A percentile compares a stretch with the other conserved stretches of the same genome.
phyloP scores from a whole-genome alignment of 2,797 vertebrate genomes.

The Todus mexicanus region DNA sequence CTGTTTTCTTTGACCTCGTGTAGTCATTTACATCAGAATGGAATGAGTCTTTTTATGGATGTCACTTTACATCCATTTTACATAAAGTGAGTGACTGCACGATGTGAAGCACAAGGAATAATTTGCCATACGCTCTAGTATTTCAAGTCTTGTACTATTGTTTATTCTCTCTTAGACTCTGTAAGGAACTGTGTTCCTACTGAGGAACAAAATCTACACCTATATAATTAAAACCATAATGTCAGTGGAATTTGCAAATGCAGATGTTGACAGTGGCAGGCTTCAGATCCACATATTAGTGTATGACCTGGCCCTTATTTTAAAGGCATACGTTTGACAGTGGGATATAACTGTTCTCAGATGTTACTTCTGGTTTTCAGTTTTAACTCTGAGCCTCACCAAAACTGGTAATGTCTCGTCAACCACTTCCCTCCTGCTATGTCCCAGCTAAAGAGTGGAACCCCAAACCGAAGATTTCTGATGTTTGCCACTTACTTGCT shows the following conservation, averaged over 20 bases:
- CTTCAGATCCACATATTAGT: background rate
- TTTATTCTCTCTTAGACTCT: background rate
- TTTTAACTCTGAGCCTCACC: background rate
- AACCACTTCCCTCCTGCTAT: background rate
- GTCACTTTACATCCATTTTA: background rate
- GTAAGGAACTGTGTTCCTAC: background rate
- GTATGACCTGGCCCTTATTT: background rate
- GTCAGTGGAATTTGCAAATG: background rate
- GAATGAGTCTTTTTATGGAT: background rate
- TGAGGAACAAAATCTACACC: background rate
- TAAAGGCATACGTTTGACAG: background rate
- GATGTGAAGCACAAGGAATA: background rate
- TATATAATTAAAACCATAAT: background rate
- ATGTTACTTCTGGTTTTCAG: background rate
- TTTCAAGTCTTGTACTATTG: background rate
- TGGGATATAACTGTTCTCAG: background rate
- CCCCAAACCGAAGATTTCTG: background rate
- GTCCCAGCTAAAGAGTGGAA: background rate
- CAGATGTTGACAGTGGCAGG: background rate
- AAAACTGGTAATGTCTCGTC: background rate
- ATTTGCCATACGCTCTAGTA: background rate
- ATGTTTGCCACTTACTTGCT: background rate
- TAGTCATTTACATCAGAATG: background rate
- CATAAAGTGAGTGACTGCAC: background rate
- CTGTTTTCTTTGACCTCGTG: background rate